Evolutionary conservation across 2,888 invertebrate genomes (phyloP).

Genomic region (Agonopterix subpropinquella): DNA sequence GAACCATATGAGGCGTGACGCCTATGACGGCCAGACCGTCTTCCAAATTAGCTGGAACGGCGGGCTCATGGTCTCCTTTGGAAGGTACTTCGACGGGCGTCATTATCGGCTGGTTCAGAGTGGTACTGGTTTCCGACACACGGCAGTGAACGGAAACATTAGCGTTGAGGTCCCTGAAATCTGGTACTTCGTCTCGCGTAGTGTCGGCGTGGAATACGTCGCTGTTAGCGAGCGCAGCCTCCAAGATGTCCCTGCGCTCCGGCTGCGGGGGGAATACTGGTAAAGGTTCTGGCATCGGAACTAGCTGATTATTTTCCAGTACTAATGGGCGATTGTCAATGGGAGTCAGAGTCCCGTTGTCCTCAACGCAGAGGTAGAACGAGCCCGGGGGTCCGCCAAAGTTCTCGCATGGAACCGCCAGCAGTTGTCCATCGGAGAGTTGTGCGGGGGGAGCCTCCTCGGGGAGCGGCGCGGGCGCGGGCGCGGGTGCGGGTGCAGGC

Average conservation of each 20-base stretch:
- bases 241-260: constrained; percentile 81
- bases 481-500: too few relatives aligned
- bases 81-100: constrained; percentile 84
- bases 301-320: constrained; percentile 60
- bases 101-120: constrained; percentile 88
- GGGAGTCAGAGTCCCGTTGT: constrained; percentile 81
- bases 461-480: constrained; percentile 20
- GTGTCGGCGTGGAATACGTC: constrained; percentile 80
- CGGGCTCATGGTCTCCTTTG: constrained; percentile 49
- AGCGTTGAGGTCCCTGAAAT: constrained; percentile 76
- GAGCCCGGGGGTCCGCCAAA: constrained; percentile 83
- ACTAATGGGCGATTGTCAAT: constrained; percentile 82
- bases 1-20: constrained; percentile 73
- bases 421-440: constrained; percentile 77
- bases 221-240: constrained; percentile 84
- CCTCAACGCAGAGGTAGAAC: constrained; percentile 84
- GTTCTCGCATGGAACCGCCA: constrained; percentile 84
- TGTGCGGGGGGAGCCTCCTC: constrained; percentile 31
- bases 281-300: constrained; percentile 58
- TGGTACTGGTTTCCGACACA: constrained; percentile 85
- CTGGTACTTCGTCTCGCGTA: constrained; percentile 73
- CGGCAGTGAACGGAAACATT: constrained; percentile 73
- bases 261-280: constrained; percentile 40
- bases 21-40: constrained; percentile 77
- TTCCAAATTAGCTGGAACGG: constrained; percentile 57